Evolutionary conservation across 1,140 invertebrate genomes (phyloP).

Genomic region (Drosophila melanogaster): DNA sequence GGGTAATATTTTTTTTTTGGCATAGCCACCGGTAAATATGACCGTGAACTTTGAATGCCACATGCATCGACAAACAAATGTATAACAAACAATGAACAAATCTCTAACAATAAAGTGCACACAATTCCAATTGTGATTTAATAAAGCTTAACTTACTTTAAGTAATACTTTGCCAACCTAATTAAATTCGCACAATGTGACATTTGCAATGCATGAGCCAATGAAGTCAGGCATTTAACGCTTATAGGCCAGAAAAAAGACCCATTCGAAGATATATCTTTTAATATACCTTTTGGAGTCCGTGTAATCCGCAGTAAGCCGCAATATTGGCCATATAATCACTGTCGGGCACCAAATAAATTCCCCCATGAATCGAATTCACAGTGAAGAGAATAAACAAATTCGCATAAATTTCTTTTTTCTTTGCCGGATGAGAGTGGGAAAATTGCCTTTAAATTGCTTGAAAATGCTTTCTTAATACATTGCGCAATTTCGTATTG

Average conservation of each 20-base stretch:
- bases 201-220: constrained; percentile 45
- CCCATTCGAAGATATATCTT: constrained; percentile 22
- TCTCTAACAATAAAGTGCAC: constrained; percentile 31
- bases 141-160: constrained; percentile 21
- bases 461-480: constrained; percentile 64
- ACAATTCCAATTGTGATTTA: constrained; percentile 42
- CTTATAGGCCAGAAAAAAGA: constrained; percentile 38
- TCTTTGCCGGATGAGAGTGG: background rate
- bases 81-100: constrained; percentile 39
- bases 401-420: constrained; percentile 43
- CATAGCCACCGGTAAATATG: constrained; percentile 49
- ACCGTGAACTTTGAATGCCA: constrained; percentile 59
- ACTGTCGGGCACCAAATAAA: constrained; percentile 27
- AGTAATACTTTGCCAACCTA: constrained; percentile 1
- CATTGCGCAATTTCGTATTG: constrained; percentile 57
- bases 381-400: constrained; percentile 34
- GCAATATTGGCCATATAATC: constrained; percentile 53
- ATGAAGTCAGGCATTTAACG: constrained; percentile 57
- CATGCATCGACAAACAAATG: constrained; percentile 49
- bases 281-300: constrained; percentile 21
- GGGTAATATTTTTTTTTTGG: constrained; percentile 45
- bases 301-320: constrained; percentile 47
- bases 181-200: constrained; percentile 30
- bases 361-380: constrained; percentile 8
- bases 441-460: constrained; percentile 62